Evolutionary conservation across 2,113 vertebrate species (phyloP), one percentile per base, ranked within the genome.

Genomic region (Corythornis vintsioides): DNA sequence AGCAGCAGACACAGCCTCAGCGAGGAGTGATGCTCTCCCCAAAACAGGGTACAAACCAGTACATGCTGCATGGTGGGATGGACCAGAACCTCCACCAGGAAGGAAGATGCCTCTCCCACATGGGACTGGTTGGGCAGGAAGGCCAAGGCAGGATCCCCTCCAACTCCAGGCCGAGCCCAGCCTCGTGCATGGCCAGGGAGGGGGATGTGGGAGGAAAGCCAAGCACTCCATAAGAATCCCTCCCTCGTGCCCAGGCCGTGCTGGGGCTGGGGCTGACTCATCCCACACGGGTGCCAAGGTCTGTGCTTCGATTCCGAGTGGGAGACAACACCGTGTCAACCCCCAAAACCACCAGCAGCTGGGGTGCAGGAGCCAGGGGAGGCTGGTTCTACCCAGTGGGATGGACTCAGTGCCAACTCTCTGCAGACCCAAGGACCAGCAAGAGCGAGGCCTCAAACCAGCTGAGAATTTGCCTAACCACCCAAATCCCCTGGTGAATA

Each of bases 231-330:
- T 92, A 80, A 89, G 84, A 93, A 83, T 92, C 92, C 90, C 71
- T 93, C 88, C 92, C 94, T 93, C 40, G 15, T 90, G 90, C 96
- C 95, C 91, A 72, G 21, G 77, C 88, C 40, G 3, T 13, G 11
- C 92, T 31, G 50, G 89, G 74, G 95, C 96, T 90, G 95, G 96
- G 96, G 73, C 24, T 97, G 96, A 96, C 90, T 97, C 96, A 95
- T 3, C 5, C 3, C 3, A 25, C 50, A 35, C 0, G 2, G 47
- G 24, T 43, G 96, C 96, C 97, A 96, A 97, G 91, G 87, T 73
- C 83, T 48, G 94, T 6, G 80, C 94, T 93, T 80, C 13, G 13
- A 43, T 83, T 83, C 93, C 78, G 26, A 89, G 80, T 64, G 35
- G 11, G 92, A 92, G 90, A 86, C 89, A 82, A 8, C 48, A 57